Evolutionary conservation across 37 sponge, comb jelly and placozoan species (phyloP), one percentile per base, ranked within the genome.

Genomic region (Oopsacas minuta): DNA sequence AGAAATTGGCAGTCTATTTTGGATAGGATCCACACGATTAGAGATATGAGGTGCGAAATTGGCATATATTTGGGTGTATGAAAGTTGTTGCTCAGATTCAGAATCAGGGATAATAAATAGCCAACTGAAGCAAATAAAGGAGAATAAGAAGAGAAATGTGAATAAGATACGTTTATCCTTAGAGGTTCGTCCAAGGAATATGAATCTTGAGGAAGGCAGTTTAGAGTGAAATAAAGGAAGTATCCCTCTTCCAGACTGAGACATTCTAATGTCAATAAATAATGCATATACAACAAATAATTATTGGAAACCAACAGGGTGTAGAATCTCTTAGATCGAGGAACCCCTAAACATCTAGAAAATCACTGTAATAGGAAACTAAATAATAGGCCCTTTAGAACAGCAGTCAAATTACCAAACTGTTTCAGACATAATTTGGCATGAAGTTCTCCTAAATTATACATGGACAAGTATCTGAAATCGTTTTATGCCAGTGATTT

Each of bases 21-120:
- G 7, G 75, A 25, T 61, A 7, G 20, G 28, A 61, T 61, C 28
- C 28, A 61, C 28, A 32, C 75, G 22, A 61, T 12, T 61, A 25
- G 75, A 61, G 7, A 61, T 61, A n/a, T 61, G 75, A 61, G 75
- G 75, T 32, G 75, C 75, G 28, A 61, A 61, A 34, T 61, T 34
- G 22, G 32, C 75, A n/a, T 61, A 61, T 3, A 61, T n/a, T 34
- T 61, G 75, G 22, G 20, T 34, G 28, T 61, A 61, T 32, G 75
- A 61, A 3, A 25, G 75, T 25, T 61, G 75, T 34, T 25, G 22
- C 30, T 61, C 75, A 61, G 32, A 32, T 10, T 34, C 75, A n/a
- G 75, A 61, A n/a, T 61, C 75, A 32, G 75, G 75, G 7, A 61
- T 61, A 34, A 61, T 10, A 34, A 61, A 61, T 61, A 61, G 22